Conservation (phyloP, 2,113 vertebrate genomes). For the Hippocampus comes region DNA sequence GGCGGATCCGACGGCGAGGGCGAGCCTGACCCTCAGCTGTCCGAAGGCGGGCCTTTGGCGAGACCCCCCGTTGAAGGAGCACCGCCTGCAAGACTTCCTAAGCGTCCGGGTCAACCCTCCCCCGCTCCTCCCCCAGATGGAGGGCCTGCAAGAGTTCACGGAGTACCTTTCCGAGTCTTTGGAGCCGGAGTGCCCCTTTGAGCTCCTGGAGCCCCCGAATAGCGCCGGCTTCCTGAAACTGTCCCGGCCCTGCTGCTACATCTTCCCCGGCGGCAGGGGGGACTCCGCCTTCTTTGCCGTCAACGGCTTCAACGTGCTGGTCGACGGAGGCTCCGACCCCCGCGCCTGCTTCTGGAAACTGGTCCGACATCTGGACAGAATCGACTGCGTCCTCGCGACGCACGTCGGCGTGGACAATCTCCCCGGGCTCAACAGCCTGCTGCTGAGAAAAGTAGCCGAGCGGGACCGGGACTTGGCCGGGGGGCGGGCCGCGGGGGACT, state of each 20-base stretch:
- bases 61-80: conserved; percentile 60
- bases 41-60: conserved; percentile 80
- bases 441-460: conserved; percentile 85
- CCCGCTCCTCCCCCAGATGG: conserved; percentile 73
- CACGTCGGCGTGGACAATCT: conserved; percentile 87
- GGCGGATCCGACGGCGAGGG: conserved; percentile 48
- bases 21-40: conserved; percentile 82
- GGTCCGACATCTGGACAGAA: conserved; percentile 89
- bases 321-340: conserved; percentile 87
- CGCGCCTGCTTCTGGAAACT: conserved; percentile 94
- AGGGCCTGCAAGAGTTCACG: conserved; percentile 88
- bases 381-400: conserved; percentile 88
- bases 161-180: conserved; percentile 88
- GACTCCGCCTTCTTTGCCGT: conserved; percentile 91
- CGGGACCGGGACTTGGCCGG: conserved; percentile 67
- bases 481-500: conserved; percentile 69
- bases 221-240: conserved; percentile 90
- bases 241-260: conserved; percentile 91
- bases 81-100: conserved; percentile 76
- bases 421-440: conserved; percentile 86
- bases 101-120: conserved; percentile 80
- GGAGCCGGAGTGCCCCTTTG: conserved; percentile 82
- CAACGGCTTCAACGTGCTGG: conserved; percentile 89
- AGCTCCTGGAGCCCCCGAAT: conserved; percentile 86
- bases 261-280: conserved; percentile 89